Evolutionary conservation across 2,113 vertebrate genomes (phyloP).

Genomic region (Chascanopsetta lugubris): DNA sequence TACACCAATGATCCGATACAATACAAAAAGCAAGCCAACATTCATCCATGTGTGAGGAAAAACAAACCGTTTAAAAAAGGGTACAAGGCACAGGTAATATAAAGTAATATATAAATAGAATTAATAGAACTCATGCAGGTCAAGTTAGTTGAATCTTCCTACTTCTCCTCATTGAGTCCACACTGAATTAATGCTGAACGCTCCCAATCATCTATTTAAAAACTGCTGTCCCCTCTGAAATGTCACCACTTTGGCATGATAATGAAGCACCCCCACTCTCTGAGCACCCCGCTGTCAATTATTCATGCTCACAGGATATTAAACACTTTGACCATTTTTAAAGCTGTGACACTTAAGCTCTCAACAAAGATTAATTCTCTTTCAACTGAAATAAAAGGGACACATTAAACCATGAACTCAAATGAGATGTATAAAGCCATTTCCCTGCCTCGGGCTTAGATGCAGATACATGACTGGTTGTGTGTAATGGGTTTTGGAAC

Average conservation of each 20-base stretch:
- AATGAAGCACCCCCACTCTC: slow-evolving; percentile 49
- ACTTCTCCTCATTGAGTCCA: slow-evolving; percentile 43
- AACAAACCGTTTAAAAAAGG: not conserved
- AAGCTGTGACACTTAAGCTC: slow-evolving; percentile 26
- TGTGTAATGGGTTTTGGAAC: not conserved
- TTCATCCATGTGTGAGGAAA: not conserved
- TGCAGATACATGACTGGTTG: not conserved
- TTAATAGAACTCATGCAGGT: slow-evolving; percentile 4
- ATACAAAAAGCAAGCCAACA: not conserved
- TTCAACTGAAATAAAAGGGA: slow-evolving; percentile 3
- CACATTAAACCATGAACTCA: not conserved
- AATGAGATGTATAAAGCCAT: not conserved
- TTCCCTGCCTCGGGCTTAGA: not conserved
- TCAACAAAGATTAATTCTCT: slow-evolving; percentile 25
- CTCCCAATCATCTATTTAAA: slow-evolving; percentile 71
- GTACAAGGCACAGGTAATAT: not conserved
- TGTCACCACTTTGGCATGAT: slow-evolving; percentile 11
- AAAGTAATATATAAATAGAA: not conserved
- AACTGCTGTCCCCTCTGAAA: slow-evolving; percentile 47
- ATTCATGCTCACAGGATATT: slow-evolving; percentile 60
- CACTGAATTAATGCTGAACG: slow-evolving; percentile 58
- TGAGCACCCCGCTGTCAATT: slow-evolving; percentile 39
- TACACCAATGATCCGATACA: no score
- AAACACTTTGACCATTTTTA: slow-evolving; percentile 44
- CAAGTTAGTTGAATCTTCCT: no score